Evolutionary conservation across 2,888 invertebrate genomes (phyloP), one percentile per base, ranked within the genome.

Genomic region (Protula sp.): DNA sequence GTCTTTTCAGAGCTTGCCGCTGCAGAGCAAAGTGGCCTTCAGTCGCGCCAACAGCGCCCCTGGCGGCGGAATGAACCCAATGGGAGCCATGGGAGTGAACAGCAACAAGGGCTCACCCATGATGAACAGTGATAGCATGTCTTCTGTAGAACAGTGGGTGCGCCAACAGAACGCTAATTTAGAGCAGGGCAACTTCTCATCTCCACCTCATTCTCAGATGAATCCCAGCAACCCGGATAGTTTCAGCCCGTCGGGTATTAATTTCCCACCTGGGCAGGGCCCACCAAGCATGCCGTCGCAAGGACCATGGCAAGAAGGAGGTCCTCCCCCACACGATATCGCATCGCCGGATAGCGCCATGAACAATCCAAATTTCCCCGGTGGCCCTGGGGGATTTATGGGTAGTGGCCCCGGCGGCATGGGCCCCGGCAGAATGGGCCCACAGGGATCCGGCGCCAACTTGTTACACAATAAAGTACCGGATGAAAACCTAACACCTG

Each of bases 401-500:
- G 9, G 24, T 4, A 45, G 55, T 5, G 48, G 29, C 3, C 48
- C 48, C 27, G 22, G 24, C 45, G 48, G 48, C 30, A 26, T 19
- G 4, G 56, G 60, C 45, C 27, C 54, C 57, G 60, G 57, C 58
- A n/a, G n/a, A n/a, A 29, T 47, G 30, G 56, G 22, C 22, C 58
- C 58, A 30, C 51, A 52, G 14, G 38, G 14, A 5, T 14, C 19
- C 14, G 51, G 30, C 62, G 61, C 67, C 51, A 74, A 75, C 63
- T 64, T 77, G 58, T 70, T 73, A 55, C 76, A 77, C 56, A 76
- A 68, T 62, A 78, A 78, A 71, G 77, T 78, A 48, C 77, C 78
- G 4, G 75, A 80, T 82, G 95, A 95, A 83, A 94, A 94, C 82
- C 84, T 97, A 72, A 97, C 97, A 57, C 94, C 95, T 38, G 93